A percentile compares a stretch with the other conserved stretches of the same genome.
Conservation (phyloP, 2,888 invertebrate species). For the Ischnus inquisitorius region DNA sequence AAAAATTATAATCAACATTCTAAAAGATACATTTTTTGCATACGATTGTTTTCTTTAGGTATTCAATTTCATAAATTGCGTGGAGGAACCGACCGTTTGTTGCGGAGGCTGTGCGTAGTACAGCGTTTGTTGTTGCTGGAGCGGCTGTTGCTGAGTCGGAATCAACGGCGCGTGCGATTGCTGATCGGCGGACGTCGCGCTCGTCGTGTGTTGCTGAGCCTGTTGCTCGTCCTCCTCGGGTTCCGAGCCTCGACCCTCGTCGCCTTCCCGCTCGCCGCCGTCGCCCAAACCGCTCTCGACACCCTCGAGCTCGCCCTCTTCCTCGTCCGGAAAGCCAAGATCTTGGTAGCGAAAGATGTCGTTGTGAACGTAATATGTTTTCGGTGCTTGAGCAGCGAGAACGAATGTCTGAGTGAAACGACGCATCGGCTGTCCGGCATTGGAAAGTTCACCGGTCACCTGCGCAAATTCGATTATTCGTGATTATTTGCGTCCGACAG, state of each 20-base stretch:
- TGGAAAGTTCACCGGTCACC: constrained; percentile 98
- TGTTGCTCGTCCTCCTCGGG: constrained; percentile 88
- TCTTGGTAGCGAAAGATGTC: constrained; percentile 99
- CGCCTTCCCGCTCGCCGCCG: constrained; percentile 85
- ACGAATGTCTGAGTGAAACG: constrained; percentile 99
- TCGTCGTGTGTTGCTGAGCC: constrained; percentile 77
- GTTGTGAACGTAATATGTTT: constrained; percentile 99
- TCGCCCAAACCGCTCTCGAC: constrained; percentile 80
- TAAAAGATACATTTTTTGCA: background rate
- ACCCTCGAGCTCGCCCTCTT: constrained; percentile 80
- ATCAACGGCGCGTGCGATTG: constrained; percentile 73
- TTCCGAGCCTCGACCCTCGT: constrained; percentile 89
- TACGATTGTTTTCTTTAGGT: background rate
- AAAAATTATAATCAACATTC: background rate
- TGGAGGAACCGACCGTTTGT: constrained; percentile 71
- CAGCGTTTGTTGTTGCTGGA: constrained; percentile 76
- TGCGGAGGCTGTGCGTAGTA: constrained; percentile 75
- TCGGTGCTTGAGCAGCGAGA: constrained; percentile 97
- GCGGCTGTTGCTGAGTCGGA: constrained; percentile 68
- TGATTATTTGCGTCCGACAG: background rate
- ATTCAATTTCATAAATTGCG: background rate
- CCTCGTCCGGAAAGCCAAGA: constrained; percentile 83
- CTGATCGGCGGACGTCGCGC: constrained; percentile 74
- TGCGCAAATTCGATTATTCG: constrained; percentile 75
- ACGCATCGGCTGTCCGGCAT: constrained; percentile 98